Base-by-base conservation (phyloP, 2,113 vertebrate species). In the Numida meleagris region DNA sequence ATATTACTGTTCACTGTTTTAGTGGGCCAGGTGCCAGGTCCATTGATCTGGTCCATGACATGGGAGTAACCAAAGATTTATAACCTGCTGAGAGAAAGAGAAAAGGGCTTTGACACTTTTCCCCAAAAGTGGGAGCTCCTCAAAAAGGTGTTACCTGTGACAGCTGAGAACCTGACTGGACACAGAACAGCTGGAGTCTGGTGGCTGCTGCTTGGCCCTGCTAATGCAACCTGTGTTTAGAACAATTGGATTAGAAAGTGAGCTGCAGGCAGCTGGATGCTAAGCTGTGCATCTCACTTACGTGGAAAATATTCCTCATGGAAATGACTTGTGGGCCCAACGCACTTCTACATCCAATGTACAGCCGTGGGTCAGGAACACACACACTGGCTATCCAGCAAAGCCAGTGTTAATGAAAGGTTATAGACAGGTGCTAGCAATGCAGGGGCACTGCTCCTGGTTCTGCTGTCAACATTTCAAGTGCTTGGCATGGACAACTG, bases 401-500 rank as follows among this genome's bases (percentile, higher is more conserved):
- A 33, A 57, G 34, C 72, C 63, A 68, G 2, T 73, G 70, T 42
- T 48, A 79, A 67, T 72, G 68, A 84, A 87, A 89, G 18, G 19
- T 85, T 87, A 86, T 53, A 55, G 78, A 51, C 70, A 84, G 42
- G 65, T 45, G 48, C 42, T 42, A 74, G 63, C 55, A 82, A 11
- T 55, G 89, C 57, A 86, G 55, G 62, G 68, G 67, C 62, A 25
- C 40, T 80, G 75, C 76, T 94, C 68, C 73, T 91, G 79, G 88
- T 83, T 95, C 87, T 95, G 31, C 21, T 95, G 88, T 65, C 67
- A 85, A 16, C n/a, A n/a, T 57, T 90, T 91, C 36, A 89, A n/a
- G 58, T 76, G 62, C 40, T 95, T 96, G 94, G 66, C 34, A 90
- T 57, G 53, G 75, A 63, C 82, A 46, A 90, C 74, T 86, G 57